Base-by-base conservation (phyloP, 2,113 vertebrate genomes). In the Trichomycterus rosablanca region DNA sequence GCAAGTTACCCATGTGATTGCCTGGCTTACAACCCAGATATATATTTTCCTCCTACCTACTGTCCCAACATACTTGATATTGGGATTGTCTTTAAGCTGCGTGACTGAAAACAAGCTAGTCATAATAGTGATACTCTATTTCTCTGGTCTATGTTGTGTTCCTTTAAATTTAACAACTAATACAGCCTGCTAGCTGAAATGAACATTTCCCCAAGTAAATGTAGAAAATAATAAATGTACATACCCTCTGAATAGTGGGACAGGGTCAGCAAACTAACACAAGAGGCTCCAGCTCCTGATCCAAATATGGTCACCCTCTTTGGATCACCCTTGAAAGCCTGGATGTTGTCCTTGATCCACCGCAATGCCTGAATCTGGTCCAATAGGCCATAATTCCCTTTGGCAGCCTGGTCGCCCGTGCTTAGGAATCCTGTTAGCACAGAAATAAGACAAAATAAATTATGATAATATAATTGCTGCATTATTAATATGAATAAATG, bases 201-300 rank as follows among this genome's bases (percentile, higher is more conserved):
- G n/a, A n/a, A n/a, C n/a, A n/a, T n/a, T n/a, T n/a, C n/a, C n/a
- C n/a, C n/a, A n/a, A n/a, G n/a, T n/a, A n/a, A n/a, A n/a, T n/a
- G n/a, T n/a, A n/a, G n/a, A n/a, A n/a, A n/a, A n/a, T n/a, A n/a
- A 10, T 11, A 45, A 57, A 6, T 18, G 2, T 2, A 60, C 67
- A 65, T 87, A 97, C 95, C 95, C 90, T 98, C 95, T 40, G 95
- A 97, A 70, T 98, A 97, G 81, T 98, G 95, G 0, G 95, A 97
- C 9, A 98, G 83, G 6, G 95, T 97, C 71, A 98, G 77, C 40
- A 98, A 87, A 74, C 93, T 96, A 67, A 98, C 95, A 63, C 95
- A 98, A 0, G 95, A 97, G 0, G 95, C 95, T 14, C 95, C 95
- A 0, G 95, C 95, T 0, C 95, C 95, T 0, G 95, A 98, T 62